Conservation (phyloP, 2,888 invertebrate species). For the Rhamphomyia laevipes region DNA sequence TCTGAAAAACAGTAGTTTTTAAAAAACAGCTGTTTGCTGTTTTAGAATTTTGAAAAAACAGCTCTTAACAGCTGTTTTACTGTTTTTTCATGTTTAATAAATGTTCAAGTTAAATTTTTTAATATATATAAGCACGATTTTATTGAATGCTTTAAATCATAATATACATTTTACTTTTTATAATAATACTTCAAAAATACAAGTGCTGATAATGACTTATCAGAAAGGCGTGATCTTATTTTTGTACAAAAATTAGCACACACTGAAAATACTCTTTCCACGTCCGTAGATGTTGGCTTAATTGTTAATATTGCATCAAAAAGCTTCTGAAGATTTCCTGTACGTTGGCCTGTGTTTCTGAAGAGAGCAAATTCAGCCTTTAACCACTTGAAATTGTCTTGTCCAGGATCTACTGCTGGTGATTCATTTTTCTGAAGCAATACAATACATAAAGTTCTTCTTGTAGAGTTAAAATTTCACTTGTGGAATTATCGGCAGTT, state of each 20-base stretch:
- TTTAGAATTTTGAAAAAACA: neutral
- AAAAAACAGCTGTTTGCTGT: neutral
- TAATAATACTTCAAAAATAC: conserved; percentile 1
- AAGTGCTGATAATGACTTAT: neutral
- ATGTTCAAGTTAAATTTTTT: neutral
- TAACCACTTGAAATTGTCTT: neutral
- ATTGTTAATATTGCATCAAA: neutral
- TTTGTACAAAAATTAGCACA: neutral
- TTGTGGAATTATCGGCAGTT: neutral
- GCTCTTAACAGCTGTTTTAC: neutral
- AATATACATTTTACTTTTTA: neutral
- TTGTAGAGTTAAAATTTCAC: neutral
- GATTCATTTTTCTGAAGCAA: neutral
- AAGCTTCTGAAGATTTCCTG: neutral
- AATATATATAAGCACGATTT: neutral
- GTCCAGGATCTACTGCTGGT: neutral
- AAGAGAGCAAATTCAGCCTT: neutral
- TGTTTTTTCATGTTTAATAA: neutral
- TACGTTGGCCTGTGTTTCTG: neutral
- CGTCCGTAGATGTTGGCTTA: neutral
- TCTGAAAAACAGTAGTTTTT: neutral
- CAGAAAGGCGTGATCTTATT: neutral
- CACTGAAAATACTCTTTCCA: neutral
- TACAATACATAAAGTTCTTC: neutral
- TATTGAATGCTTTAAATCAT: neutral